Evolutionary conservation across 2,113 vertebrate species (phyloP).

Genomic region (Jacana jacana): DNA sequence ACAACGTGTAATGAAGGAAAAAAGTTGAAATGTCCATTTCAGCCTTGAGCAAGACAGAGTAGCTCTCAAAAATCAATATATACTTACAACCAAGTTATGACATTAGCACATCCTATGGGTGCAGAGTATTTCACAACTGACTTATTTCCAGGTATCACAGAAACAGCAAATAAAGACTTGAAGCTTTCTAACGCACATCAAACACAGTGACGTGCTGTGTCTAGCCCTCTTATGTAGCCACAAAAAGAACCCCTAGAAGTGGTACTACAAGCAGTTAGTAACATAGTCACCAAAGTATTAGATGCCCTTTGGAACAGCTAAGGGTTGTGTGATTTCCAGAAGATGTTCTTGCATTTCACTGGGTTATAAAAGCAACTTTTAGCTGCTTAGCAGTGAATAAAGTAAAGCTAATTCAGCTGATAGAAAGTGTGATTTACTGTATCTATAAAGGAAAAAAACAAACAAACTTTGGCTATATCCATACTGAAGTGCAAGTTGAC

Average conservation of each 20-base stretch:
- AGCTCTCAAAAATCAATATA: not conserved
- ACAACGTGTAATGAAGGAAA: not conserved
- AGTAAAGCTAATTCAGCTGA: not conserved
- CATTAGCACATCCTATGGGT: not conserved
- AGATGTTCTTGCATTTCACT: not conserved
- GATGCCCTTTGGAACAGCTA: not conserved
- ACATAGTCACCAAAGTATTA: not conserved
- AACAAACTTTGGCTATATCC: not conserved
- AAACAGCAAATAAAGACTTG: not conserved
- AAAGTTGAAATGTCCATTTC: not conserved
- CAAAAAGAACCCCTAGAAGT: not conserved
- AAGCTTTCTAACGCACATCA: not conserved
- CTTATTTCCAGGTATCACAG: not conserved
- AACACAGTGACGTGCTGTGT: rapidly evolving
- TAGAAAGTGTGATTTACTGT: not conserved
- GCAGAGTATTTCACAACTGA: not conserved
- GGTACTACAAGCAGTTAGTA: not conserved
- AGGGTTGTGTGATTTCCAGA: not conserved
- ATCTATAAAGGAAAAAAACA: not conserved
- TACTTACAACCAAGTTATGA: not conserved
- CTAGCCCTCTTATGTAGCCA: not conserved
- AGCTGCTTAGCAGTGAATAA: not conserved
- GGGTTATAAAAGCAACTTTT: not conserved
- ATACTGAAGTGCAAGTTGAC: not conserved
- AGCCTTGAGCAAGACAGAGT: not conserved